These are phyloP conservation scores for Daktulosphaira vitifoliae DNA, from an alignment of 1,140 invertebrate species.

Conservation along the genomic window DNA sequence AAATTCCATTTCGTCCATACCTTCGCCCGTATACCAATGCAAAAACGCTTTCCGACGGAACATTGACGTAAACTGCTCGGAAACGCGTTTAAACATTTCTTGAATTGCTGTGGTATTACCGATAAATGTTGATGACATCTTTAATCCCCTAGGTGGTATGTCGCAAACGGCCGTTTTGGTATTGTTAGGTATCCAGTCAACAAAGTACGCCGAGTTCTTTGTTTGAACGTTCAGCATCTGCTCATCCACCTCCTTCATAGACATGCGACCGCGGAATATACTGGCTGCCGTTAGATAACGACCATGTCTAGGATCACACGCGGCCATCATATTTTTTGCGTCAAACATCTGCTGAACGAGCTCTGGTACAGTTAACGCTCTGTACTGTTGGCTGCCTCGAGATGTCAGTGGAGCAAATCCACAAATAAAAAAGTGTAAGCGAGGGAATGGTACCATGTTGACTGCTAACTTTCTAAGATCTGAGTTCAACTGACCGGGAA, in stretches of 20 bases:
- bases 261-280: conserved; percentile 91
- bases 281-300: conserved; percentile 91
- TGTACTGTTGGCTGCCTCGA: conserved; percentile 62
- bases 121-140: too few relatives aligned
- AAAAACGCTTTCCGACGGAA: conserved; percentile 89
- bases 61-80: conserved; percentile 84
- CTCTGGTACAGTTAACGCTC: conserved; percentile 65
- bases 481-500: conserved; percentile 66
- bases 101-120: conserved; percentile 79
- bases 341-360: conserved; percentile 55
- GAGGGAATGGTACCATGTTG: conserved; percentile 95
- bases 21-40: too few relatives aligned
- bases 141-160: conserved; percentile 79
- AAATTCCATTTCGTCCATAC: too few relatives aligned
- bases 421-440: conserved; percentile 92
- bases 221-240: conserved; percentile 65
- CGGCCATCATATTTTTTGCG: conserved; percentile 82
- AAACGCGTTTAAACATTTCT: conserved; percentile 77
- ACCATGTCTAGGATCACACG: conserved; percentile 69
- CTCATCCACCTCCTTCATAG: too few relatives aligned
- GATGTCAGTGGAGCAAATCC: conserved; percentile 77
- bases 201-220: conserved; percentile 69
- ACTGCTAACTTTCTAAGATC: conserved; percentile 91
- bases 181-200: conserved; percentile 82
- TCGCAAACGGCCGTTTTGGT: conserved; percentile 88